phyloP scores from a whole-genome alignment of 37 sponge, comb jelly and placozoan species.

The Cladorhizidae sp. region DNA sequence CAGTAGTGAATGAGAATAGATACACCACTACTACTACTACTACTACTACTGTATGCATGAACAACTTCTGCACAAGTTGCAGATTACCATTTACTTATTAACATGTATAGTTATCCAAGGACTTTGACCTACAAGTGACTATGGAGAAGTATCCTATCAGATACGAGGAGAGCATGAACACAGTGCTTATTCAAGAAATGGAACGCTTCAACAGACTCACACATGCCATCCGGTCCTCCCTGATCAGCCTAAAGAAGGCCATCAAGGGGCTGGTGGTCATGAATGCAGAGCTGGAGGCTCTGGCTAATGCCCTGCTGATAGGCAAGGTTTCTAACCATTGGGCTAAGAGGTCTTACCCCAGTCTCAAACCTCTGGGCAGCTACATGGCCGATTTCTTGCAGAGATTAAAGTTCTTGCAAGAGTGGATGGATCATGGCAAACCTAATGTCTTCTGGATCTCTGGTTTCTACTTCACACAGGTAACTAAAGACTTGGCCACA shows the following conservation, averaged over 20 bases:
- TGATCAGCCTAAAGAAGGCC: conserved; percentile 90
- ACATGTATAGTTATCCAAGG: conserved; percentile 63
- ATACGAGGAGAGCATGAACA: conserved; percentile 97
- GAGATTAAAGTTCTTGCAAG: conserved; percentile 93
- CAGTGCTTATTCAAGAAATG: conserved; percentile 99
- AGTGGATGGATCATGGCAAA: conserved; percentile 92
- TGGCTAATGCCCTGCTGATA: conserved; percentile 83
- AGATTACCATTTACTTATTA: not conserved
- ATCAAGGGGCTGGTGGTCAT: conserved; percentile 93
- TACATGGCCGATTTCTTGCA: conserved; percentile 89
- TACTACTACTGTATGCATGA: not conserved
- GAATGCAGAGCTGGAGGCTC: conserved; percentile 88
- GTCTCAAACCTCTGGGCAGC: conserved; percentile 96
- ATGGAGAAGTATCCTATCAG: conserved; percentile 82
- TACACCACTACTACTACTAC: no score
- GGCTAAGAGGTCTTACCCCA: conserved; percentile 96
- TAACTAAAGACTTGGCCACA: not conserved
- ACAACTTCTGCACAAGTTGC: not conserved
- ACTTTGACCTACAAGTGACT: conserved; percentile 86
- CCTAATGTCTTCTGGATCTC: conserved; percentile 96
- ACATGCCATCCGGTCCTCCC: conserved; percentile 72
- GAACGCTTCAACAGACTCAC: conserved; percentile 91
- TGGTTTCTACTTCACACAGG: conserved; percentile 98
- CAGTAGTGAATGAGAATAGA: no score
- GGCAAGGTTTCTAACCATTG: conserved; percentile 94